Evolutionary conservation across 2,888 invertebrate genomes (phyloP).

Genomic region (Alviniconcha strummeri): DNA sequence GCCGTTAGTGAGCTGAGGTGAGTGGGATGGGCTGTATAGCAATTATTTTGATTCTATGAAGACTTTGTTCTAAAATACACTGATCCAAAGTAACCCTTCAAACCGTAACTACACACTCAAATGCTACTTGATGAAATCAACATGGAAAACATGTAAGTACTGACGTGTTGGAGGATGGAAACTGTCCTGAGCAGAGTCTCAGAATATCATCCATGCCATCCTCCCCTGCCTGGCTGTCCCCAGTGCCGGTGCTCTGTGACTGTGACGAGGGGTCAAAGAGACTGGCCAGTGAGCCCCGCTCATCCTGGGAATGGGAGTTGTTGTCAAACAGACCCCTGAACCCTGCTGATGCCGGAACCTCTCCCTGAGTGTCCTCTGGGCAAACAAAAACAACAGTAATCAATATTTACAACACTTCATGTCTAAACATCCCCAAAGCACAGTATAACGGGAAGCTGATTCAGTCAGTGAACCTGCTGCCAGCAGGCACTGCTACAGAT

Average conservation of each 20-base stretch:
- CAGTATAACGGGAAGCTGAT: too few species aligned
- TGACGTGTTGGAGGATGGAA: conserved; percentile 4
- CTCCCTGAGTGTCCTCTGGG: conserved; percentile 4
- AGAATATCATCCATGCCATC: conserved; percentile 67
- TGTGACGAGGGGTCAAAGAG: conserved; percentile 27
- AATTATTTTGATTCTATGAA: too few species aligned
- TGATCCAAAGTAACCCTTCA: too few species aligned
- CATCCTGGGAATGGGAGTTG: conserved; percentile 20
- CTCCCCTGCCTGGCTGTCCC: conserved; percentile 30
- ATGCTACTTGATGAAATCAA: too few species aligned
- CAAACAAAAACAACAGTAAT: neutral
- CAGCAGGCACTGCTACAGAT: too few species aligned
- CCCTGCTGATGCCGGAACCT: neutral
- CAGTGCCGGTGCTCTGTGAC: neutral
- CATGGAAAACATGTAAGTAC: neutral
- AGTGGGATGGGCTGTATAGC: too few species aligned
- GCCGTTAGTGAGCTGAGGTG: too few species aligned
- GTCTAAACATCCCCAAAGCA: too few species aligned
- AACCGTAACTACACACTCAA: too few species aligned
- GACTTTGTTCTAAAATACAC: too few species aligned
- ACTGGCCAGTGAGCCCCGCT: conserved; percentile 16
- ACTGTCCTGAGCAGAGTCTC: conserved; percentile 76
- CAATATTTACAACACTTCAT: too few species aligned
- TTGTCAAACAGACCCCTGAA: conserved; percentile 22
- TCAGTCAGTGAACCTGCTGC: too few species aligned